Evolutionary conservation across 2,888 invertebrate species (phyloP).

Genomic region (Podabrus alpinus): DNA sequence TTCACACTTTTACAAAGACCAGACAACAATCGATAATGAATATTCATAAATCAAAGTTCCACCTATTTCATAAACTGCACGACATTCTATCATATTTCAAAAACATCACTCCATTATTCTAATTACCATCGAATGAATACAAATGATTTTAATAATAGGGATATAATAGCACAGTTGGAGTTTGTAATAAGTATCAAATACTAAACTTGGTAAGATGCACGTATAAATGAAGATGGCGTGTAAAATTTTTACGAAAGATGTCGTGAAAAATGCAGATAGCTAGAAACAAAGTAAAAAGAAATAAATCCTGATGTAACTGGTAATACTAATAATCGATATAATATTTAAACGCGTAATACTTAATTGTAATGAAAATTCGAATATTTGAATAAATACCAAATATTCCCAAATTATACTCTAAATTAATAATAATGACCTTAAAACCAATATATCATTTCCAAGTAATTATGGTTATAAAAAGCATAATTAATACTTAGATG

Average conservation of each 20-base stretch:
- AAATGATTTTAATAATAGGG: constrained; percentile 47
- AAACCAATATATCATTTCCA: constrained; percentile 41
- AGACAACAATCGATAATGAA: constrained; percentile 42
- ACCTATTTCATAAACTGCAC: constrained; percentile 49
- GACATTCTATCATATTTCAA: constrained; percentile 54
- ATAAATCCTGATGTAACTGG: not conserved
- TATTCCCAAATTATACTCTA: constrained; percentile 28
- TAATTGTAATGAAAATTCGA: not conserved
- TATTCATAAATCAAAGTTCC: constrained; percentile 54
- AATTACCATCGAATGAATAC: constrained; percentile 52
- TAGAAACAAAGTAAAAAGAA: not conserved
- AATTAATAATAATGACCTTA: constrained; percentile 32
- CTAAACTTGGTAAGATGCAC: not conserved
- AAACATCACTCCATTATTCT: constrained; percentile 54
- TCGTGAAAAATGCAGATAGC: not conserved
- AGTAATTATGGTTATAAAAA: constrained; percentile 42
- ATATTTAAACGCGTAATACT: not conserved
- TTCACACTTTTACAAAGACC: constrained; percentile 26
- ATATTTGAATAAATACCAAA: constrained; percentile 6
- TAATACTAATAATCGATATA: not conserved
- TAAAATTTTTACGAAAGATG: not conserved
- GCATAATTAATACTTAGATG: constrained; percentile 41
- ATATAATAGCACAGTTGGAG: constrained; percentile 2
- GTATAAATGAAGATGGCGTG: not conserved
- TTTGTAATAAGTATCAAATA: not conserved